Evolutionary conservation across 2,113 vertebrate species (phyloP).

Genomic region (Hemicordylus capensis): DNA sequence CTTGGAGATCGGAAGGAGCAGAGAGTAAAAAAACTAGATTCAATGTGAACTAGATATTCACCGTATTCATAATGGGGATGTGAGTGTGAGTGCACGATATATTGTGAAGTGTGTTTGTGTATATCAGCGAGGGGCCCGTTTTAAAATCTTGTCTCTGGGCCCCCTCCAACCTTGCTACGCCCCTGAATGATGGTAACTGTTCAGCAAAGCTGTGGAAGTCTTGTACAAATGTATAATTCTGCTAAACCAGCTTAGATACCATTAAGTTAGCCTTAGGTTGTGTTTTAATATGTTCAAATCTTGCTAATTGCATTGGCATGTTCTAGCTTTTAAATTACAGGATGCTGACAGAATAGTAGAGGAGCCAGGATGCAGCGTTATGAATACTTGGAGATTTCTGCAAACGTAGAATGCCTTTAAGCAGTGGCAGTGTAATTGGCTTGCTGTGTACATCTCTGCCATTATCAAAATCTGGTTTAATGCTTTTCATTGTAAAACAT

Average conservation of each 20-base stretch:
- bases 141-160: too few species aligned
- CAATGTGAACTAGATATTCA: too few species aligned
- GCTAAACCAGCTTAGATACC: neutral
- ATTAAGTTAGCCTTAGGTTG: neutral
- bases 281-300: conserved; percentile 12
- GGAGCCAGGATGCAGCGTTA: neutral
- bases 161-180: too few species aligned
- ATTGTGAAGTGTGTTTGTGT: too few species aligned
- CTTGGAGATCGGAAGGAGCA: too few species aligned
- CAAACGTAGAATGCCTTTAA: neutral
- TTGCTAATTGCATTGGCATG: conserved; percentile 17
- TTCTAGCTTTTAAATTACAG: conserved; percentile 1
- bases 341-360: neutral
- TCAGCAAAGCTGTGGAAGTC: neutral
- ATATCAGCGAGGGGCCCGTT: too few species aligned
- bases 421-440: neutral
- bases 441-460: conserved; percentile 19
- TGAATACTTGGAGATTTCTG: neutral
- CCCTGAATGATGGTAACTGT: neutral
- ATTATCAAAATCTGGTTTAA: conserved; percentile 30
- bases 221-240: neutral
- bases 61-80: too few species aligned
- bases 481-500: neutral
- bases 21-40: too few species aligned
- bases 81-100: too few species aligned